Evolutionary conservation across 2,888 invertebrate species (phyloP), one percentile per base, ranked within the genome.

Genomic region (Ellobium chinense): DNA sequence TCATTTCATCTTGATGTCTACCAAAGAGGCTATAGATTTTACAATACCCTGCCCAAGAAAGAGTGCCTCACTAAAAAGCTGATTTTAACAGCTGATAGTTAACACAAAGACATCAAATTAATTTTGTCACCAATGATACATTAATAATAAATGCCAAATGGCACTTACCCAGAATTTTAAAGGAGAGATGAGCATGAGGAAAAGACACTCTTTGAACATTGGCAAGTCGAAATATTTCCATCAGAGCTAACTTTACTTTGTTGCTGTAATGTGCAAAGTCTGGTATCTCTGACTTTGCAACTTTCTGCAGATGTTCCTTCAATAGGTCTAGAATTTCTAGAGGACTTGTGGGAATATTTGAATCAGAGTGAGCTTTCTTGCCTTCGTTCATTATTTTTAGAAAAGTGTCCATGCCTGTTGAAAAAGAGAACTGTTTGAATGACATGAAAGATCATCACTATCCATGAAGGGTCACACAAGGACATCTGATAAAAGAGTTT

Each of bases 381-480:
- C 24, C 39, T 37, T 39, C 27, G 1, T 29, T 29, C 31, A 63
- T 62, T 36, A 63, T 39, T 39, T 63, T 29, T n/a, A 74, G 39
- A 39, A 74, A n/a, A 36, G 62, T 39, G 21, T 74, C 74, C 62
- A 62, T 46, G 24, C 63, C 74, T 74, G 74, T 39, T 21, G 46
- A 3, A 63, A 27, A 62, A 27, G 31, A 54, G n/a, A n/a, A n/a
- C n/a, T n/a, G n/a, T n/a, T n/a, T n/a, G n/a, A n/a, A n/a, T n/a
- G n/a, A n/a, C n/a, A n/a, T n/a, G n/a, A n/a, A n/a, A n/a, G n/a
- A n/a, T n/a, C n/a, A n/a, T n/a, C n/a, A n/a, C n/a, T n/a, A n/a
- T n/a, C n/a, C n/a, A n/a, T n/a, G n/a, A n/a, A n/a, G n/a, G n/a
- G n/a, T n/a, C n/a, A n/a, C n/a, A n/a, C n/a, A n/a, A n/a, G n/a